Conservation (phyloP, 2,797 vertebrate species). For the Ciconia nigra region DNA sequence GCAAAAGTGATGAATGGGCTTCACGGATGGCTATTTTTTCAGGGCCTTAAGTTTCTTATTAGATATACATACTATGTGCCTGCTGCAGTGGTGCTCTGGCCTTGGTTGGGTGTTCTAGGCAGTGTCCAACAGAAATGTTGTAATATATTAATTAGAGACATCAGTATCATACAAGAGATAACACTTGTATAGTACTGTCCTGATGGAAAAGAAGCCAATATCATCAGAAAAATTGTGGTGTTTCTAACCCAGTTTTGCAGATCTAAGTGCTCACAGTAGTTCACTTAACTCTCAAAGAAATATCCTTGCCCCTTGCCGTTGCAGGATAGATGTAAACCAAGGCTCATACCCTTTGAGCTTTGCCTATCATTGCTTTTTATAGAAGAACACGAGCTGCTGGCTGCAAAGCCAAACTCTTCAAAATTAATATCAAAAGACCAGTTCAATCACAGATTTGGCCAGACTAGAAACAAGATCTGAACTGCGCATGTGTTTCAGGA, state of each 20-base stretch:
- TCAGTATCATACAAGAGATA: not conserved
- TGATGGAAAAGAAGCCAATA: not conserved
- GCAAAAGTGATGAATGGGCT: not conserved
- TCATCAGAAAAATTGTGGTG: not conserved
- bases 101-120: not conserved
- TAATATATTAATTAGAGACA: not conserved
- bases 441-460: not conserved
- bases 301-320: not conserved
- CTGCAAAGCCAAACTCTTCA: not conserved
- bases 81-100: not conserved
- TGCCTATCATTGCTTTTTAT: not conserved
- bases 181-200: not conserved
- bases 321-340: not conserved
- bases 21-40: not conserved
- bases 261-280: not conserved
- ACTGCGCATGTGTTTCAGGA: not conserved
- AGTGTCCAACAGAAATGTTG: not conserved
- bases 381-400: not conserved
- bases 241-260: not conserved
- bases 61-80: not conserved
- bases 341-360: not conserved
- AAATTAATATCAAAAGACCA: not conserved
- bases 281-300: not conserved
- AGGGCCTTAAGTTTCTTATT: not conserved
- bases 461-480: not conserved